phyloP scores from a whole-genome alignment of 92 coral and sea anemone species.

The Parazoanthus swiftii region DNA sequence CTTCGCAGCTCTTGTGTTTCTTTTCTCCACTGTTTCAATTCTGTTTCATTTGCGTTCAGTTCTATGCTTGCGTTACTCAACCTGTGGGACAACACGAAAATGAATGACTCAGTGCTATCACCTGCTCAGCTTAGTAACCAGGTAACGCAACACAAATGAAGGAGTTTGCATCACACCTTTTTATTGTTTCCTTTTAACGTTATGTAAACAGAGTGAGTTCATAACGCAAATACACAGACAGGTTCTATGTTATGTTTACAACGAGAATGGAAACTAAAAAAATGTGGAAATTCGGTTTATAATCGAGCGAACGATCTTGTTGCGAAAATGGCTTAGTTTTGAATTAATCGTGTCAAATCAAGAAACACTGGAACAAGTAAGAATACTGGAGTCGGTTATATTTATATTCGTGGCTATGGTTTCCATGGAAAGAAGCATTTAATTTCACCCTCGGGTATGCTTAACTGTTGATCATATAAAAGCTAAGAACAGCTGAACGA shows the following conservation, averaged over 20 bases:
- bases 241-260: not conserved
- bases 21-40: slow-evolving; percentile 57
- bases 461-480: not conserved
- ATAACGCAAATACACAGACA: not conserved
- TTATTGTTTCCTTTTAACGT: not conserved
- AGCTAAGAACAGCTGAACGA: not conserved
- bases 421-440: slow-evolving; percentile 6
- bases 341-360: not conserved
- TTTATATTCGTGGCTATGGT: not conserved
- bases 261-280: not conserved
- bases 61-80: slow-evolving; percentile 59
- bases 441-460: not conserved
- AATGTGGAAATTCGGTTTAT: no score
- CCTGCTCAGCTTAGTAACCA: not conserved
- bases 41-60: slow-evolving; percentile 66
- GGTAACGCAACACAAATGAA: not conserved
- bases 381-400: not conserved
- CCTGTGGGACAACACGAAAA: slow-evolving; percentile 34
- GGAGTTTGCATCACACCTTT: not conserved
- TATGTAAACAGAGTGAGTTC: not conserved
- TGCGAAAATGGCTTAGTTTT: not conserved
- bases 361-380: not conserved
- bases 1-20: slow-evolving; percentile 68
- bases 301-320: not conserved
- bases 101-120: not conserved